Conservation (phyloP, 1,140 invertebrate species). For the Ctenoplectra terminalis region DNA sequence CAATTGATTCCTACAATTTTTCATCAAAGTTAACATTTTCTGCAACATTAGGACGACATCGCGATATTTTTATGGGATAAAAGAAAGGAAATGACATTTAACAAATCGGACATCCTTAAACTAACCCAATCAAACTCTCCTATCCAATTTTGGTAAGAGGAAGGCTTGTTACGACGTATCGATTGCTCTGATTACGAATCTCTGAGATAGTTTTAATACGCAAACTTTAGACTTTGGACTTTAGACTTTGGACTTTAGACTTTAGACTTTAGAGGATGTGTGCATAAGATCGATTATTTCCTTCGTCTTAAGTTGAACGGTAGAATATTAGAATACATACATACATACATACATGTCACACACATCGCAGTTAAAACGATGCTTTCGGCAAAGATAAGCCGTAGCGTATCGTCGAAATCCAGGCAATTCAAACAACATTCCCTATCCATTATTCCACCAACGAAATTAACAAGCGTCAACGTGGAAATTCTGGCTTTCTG, state of each 20-base stretch:
- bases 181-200: neutral
- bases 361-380: constrained; percentile 37
- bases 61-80: neutral
- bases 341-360: neutral
- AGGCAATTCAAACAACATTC: constrained; percentile 24
- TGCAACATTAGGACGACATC: too few species aligned
- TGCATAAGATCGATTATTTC: too few species aligned
- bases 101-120: neutral
- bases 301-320: neutral
- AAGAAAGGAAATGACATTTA: neutral
- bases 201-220: neutral
- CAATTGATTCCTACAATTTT: neutral
- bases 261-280: too few species aligned
- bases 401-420: constrained; percentile 29
- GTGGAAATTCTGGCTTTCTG: constrained; percentile 30
- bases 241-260: too few species aligned
- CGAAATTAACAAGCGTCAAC: constrained; percentile 52
- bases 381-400: constrained; percentile 24
- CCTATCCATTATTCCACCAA: constrained; percentile 21
- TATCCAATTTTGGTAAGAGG: neutral
- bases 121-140: neutral
- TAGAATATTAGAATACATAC: too few species aligned
- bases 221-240: neutral
- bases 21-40: too few species aligned
- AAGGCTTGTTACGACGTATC: neutral